phyloP scores from a whole-genome alignment of 2,113 vertebrate genomes.

The Pipa parva region DNA sequence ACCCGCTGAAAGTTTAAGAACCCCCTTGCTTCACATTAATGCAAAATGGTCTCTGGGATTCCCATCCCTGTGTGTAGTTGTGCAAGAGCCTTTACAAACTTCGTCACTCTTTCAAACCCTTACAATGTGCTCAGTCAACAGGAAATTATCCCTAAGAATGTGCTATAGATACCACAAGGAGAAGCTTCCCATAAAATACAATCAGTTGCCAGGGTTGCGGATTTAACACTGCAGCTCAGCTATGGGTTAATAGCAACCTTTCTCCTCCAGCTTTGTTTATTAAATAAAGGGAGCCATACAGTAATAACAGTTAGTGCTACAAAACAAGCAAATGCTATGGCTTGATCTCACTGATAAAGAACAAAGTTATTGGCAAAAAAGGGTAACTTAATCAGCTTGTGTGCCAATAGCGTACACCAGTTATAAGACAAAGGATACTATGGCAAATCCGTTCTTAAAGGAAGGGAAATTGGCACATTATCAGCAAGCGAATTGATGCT shows the following conservation, averaged over 20 bases:
- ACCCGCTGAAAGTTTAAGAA: too few relatives aligned
- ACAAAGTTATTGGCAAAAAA: too few relatives aligned
- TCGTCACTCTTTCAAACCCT: background rate
- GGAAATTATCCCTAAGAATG: slow-evolving; percentile 20
- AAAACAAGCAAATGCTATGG: too few relatives aligned
- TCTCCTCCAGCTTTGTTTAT: background rate
- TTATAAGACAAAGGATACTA: too few relatives aligned
- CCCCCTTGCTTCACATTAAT: background rate
- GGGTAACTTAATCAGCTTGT: too few relatives aligned
- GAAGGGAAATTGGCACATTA: too few relatives aligned
- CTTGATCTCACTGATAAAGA: too few relatives aligned
- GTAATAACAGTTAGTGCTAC: too few relatives aligned
- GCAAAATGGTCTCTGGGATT: background rate
- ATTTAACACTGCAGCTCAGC: background rate
- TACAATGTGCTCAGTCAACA: slow-evolving; percentile 19
- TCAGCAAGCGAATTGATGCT: too few relatives aligned
- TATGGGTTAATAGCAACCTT: background rate
- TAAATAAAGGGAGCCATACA: too few relatives aligned
- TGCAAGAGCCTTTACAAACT: background rate
- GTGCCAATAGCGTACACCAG: too few relatives aligned
- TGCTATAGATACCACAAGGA: slow-evolving; percentile 16
- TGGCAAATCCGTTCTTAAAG: too few relatives aligned
- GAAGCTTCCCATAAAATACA: slow-evolving; percentile 16
- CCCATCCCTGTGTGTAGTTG: background rate
- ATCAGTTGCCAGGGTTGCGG: slow-evolving; percentile 1